Conservation (phyloP, 2,797 vertebrate species). For the Psittacula derbiana region DNA sequence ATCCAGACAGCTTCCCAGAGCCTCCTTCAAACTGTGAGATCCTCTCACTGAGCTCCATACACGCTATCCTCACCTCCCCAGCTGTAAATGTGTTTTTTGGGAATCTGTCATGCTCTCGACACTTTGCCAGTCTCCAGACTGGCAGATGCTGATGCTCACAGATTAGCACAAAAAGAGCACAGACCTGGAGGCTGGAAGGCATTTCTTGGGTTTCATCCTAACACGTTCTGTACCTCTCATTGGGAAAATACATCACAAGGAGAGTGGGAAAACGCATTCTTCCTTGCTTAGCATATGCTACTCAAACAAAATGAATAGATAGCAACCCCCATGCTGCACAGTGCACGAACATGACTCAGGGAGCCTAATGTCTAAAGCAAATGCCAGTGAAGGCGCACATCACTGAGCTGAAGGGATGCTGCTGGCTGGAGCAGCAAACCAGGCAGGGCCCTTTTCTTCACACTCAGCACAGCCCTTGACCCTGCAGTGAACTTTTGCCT, state of each 20-base stretch:
- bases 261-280: neutral
- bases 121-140: neutral
- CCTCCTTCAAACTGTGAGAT: neutral
- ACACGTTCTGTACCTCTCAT: neutral
- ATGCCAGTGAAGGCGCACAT: neutral
- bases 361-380: neutral
- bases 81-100: neutral
- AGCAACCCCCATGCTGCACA: neutral
- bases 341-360: neutral
- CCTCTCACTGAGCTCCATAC: neutral
- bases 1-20: neutral
- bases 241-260: neutral
- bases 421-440: neutral
- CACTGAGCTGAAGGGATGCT: neutral
- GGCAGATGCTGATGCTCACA: neutral
- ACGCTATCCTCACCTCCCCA: neutral
- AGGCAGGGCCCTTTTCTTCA: neutral
- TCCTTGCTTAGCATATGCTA: neutral
- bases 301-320: constrained; percentile 21
- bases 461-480: neutral
- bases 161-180: neutral
- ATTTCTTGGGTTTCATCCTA: neutral
- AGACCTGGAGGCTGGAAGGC: neutral
- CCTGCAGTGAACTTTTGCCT: neutral
- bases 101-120: neutral